A percentile compares a stretch with the other conserved stretches of the same genome.
Conservation (phyloP, 2,113 vertebrate genomes). For the Leucosticte australis region DNA sequence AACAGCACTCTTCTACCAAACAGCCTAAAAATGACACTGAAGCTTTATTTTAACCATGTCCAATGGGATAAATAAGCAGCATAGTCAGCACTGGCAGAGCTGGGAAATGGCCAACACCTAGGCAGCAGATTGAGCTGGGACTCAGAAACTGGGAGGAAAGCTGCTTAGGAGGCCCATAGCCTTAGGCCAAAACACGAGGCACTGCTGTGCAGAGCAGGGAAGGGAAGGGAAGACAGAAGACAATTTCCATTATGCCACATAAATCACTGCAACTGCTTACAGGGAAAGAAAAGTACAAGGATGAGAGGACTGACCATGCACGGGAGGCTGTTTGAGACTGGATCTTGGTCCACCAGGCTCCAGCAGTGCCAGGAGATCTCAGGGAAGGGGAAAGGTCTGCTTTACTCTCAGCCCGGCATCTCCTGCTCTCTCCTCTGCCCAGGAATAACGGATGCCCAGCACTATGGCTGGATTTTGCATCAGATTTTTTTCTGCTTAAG, state of each 20-base stretch:
- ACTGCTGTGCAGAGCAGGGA: background rate
- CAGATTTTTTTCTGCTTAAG: background rate
- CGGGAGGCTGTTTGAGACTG: background rate
- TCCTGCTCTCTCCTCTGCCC: background rate
- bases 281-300: background rate
- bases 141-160: background rate
- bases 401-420: background rate
- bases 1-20: background rate
- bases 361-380: background rate
- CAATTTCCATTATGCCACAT: background rate
- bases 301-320: background rate
- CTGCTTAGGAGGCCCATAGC: background rate
- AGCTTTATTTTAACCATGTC: slow-evolving; percentile 16
- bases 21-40: background rate
- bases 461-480: background rate
- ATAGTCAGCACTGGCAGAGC: background rate
- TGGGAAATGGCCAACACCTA: background rate
- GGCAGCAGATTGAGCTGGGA: background rate
- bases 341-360: background rate
- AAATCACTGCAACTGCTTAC: background rate
- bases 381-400: background rate
- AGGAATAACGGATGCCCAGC: background rate
- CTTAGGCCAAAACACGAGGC: background rate
- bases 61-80: slow-evolving; percentile 13
- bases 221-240: background rate